Conservation (phyloP, 2,113 vertebrate species). For the Callocephalon fimbriatum region DNA sequence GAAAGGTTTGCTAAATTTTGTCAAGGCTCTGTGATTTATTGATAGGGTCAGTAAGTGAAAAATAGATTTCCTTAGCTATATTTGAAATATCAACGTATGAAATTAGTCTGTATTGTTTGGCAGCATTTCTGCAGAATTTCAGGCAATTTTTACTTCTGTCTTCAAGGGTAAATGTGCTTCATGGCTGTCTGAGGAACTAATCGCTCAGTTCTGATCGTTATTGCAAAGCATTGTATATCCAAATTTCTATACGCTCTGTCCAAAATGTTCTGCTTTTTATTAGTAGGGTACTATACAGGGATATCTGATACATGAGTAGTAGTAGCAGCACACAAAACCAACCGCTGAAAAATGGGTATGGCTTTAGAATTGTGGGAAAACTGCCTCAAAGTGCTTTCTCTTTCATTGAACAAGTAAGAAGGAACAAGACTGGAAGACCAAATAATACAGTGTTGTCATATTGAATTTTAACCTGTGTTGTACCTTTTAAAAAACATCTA, state of each 20-base stretch:
- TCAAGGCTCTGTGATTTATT: neutral
- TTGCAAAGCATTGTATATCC: neutral
- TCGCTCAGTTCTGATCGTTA: neutral
- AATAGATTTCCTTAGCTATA: neutral
- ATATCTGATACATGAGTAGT: neutral
- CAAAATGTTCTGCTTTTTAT: neutral
- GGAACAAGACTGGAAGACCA: neutral
- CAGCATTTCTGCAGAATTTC: neutral
- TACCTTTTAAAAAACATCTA: neutral
- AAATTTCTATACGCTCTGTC: neutral
- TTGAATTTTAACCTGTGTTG: neutral
- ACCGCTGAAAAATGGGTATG: neutral
- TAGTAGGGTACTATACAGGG: neutral
- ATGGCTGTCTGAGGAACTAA: neutral
- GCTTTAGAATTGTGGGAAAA: neutral
- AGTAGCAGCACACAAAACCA: neutral
- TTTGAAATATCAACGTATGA: neutral
- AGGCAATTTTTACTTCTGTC: neutral
- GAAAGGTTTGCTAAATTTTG: neutral
- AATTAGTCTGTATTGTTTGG: neutral
- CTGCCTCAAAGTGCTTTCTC: neutral
- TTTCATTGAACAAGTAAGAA: neutral
- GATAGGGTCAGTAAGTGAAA: neutral
- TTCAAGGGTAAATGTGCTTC: neutral
- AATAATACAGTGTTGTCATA: neutral